Evolutionary conservation across 1,140 invertebrate species (phyloP).

Genomic region (Chymomyza costata): DNA sequence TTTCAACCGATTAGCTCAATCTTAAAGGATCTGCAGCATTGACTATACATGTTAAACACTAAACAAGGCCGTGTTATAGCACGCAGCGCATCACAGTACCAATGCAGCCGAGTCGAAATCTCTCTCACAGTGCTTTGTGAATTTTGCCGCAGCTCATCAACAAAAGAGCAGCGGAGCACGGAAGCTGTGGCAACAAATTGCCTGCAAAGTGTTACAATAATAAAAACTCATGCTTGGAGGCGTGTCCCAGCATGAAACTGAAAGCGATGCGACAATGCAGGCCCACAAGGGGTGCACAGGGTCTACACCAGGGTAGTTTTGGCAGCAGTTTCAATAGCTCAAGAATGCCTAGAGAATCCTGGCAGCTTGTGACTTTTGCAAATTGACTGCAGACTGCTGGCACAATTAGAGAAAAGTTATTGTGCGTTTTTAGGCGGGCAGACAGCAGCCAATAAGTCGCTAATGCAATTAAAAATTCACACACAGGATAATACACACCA

Average conservation of each 20-base stretch:
- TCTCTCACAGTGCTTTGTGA: constrained; percentile 33
- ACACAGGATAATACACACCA: too few relatives aligned
- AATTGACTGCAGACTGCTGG: too few relatives aligned
- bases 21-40: too few relatives aligned
- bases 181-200: constrained; percentile 66
- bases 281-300: constrained; percentile 2
- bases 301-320: constrained; percentile 27
- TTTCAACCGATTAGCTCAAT: too few relatives aligned
- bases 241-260: constrained; percentile 70
- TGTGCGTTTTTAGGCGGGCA: too few relatives aligned
- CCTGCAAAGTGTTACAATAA: constrained; percentile 70
- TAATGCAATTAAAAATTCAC: constrained; percentile 72
- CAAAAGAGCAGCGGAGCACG: constrained; percentile 25
- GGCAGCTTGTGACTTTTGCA: too few relatives aligned
- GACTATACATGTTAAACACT: too few relatives aligned
- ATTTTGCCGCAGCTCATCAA: constrained; percentile 38
- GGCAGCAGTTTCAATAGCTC: too few relatives aligned
- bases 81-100: constrained; percentile 9
- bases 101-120: constrained; percentile 1
- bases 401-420: too few relatives aligned
- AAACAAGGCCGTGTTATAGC: too few relatives aligned
- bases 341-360: background rate
- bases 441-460: constrained; percentile 55
- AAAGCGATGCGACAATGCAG: constrained; percentile 26
- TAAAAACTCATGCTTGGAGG: constrained; percentile 70